Base-by-base conservation (phyloP, 2,888 invertebrate genomes). In the Erpobdella octoculata region DNA sequence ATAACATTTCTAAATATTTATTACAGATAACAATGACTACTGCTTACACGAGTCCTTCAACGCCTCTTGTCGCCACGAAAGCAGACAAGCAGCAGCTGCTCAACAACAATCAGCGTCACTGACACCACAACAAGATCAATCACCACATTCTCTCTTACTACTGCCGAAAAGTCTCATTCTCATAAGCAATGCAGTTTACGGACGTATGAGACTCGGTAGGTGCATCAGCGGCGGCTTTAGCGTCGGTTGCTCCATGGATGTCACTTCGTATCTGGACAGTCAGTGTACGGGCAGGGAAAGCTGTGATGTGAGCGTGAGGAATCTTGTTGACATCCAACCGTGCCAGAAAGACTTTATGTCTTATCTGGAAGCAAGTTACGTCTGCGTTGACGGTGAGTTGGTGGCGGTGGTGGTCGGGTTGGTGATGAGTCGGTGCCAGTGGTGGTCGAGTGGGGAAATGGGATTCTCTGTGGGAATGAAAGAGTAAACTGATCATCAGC, bases 261-360 rank as follows among this genome's bases (percentile, higher is more conserved):
- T 72, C 9, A 71, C 68, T 1, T 37, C 61, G n/a, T 70, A 69
- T 46, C 38, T 72, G 53, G 72, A 72, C 72, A 38, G 70, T 21
- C 65, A 72, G 65, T 72, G 72, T 35, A 64, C 72, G 9, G 71
- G 58, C 46, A 70, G 41, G 53, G 62, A 71, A 35, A 15, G 58
- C 18, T 73, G 73, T 36, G 73, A 70, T 31, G 66, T 73, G 33
- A 70, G 61, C 48, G 69, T 71, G 12, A 48, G 71, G 31, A 66
- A 73, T 33, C 71, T 73, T 48, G 59, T 73, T 21, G 70, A 71
- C 46, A 71, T 73, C 33, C 71, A 67, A 36, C 73, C 73, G 12
- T 73, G 73, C 46, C 73, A 66, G 36, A 65, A 41, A 28, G 73
- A 73, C 38, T 73, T 73, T 67, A 66, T 46, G 67, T 73, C 73